These are phyloP conservation scores for Tetraneura akinire DNA, from an alignment of 1,140 invertebrate species.

Conservation along the genomic window DNA sequence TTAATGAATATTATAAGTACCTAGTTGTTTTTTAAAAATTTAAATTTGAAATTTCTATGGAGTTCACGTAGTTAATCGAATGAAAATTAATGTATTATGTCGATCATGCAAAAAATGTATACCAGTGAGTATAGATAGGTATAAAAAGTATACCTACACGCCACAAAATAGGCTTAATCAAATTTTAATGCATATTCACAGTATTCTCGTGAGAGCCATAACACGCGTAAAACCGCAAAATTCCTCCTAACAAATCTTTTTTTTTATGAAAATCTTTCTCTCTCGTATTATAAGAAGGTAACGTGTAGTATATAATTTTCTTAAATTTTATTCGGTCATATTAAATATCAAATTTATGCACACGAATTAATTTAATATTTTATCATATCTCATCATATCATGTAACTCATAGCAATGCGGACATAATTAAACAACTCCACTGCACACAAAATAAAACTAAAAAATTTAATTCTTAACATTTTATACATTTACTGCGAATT, in stretches of 20 bases:
- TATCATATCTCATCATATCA: no score
- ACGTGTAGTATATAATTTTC: no score
- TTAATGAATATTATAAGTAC: no score
- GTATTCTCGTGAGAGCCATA: slow-evolving; percentile 7
- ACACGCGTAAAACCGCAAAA: background rate
- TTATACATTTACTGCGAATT: background rate
- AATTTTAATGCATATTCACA: slow-evolving; percentile 10
- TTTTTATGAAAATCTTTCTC: slow-evolving; percentile 2
- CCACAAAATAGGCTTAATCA: slow-evolving; percentile 31
- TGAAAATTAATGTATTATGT: slow-evolving; percentile 30
- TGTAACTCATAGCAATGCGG: no score
- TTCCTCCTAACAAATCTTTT: background rate
- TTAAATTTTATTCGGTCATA: no score
- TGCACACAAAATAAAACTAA: background rate
- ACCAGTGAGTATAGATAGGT: background rate
- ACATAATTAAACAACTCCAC: background rate
- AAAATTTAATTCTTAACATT: background rate
- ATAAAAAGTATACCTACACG: slow-evolving; percentile 5
- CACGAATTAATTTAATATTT: background rate
- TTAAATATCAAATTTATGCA: slow-evolving; percentile 16
- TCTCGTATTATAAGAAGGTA: background rate
- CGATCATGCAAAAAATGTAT: slow-evolving; percentile 27
- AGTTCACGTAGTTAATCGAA: background rate
- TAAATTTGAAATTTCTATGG: slow-evolving; percentile 6
- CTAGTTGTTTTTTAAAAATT: background rate